Evolutionary conservation across 2,888 invertebrate genomes (phyloP).

Genomic region (Euplexia lucipara): DNA sequence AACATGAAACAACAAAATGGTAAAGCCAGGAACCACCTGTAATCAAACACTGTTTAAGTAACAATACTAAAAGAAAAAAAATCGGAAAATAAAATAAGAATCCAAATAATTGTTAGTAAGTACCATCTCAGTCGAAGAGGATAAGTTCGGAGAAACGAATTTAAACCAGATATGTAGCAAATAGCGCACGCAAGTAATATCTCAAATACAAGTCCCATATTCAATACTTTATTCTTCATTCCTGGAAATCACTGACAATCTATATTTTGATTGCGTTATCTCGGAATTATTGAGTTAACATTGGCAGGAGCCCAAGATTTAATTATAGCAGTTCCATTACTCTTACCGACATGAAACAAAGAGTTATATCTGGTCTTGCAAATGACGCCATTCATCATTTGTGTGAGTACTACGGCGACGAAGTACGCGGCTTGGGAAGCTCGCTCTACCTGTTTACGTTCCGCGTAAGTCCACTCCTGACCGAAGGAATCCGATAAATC

Average conservation of each 20-base stretch:
- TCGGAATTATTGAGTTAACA: constrained; percentile 35
- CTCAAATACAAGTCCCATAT: constrained; percentile 93
- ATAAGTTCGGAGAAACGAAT: constrained; percentile 90
- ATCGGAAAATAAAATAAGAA: background rate
- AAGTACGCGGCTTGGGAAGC: constrained; percentile 94
- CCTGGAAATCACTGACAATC: constrained; percentile 91
- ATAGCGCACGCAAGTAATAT: constrained; percentile 91
- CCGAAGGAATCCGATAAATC: constrained; percentile 93
- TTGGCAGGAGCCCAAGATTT: constrained; percentile 51
- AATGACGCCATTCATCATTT: constrained; percentile 94
- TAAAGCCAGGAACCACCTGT: constrained; percentile 94
- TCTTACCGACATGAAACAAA: constrained; percentile 92
- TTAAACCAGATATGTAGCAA: constrained; percentile 93
- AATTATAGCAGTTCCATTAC: constrained; percentile 38
- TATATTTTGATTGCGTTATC: constrained; percentile 35
- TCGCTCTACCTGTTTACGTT: constrained; percentile 92
- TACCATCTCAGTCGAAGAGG: constrained; percentile 88
- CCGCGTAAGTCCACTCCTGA: constrained; percentile 94
- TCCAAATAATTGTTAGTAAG: background rate
- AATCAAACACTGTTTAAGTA: constrained; percentile 23
- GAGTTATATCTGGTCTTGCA: constrained; percentile 94
- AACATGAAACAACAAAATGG: constrained; percentile 94
- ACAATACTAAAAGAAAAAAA: background rate
- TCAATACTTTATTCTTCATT: constrained; percentile 93
- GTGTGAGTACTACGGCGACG: constrained; percentile 93